Evolutionary conservation across 2,113 vertebrate genomes (phyloP), one percentile per base, ranked within the genome.

Genomic region (Thymallus thymallus): DNA sequence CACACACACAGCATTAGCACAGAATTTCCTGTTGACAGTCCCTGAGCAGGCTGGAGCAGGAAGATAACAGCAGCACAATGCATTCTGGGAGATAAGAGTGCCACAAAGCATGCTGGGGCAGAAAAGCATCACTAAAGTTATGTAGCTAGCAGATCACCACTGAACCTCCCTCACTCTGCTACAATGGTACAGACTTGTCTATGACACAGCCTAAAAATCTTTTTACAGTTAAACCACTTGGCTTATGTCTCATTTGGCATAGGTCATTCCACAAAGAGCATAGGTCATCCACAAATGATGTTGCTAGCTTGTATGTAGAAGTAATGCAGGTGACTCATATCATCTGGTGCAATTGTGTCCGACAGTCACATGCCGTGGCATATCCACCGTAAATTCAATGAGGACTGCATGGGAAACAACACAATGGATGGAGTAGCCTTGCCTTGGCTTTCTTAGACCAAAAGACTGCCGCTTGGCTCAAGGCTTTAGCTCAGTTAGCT

Each of bases 61-160:
- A 74, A 86, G 90, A 91, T 91, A 91, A 89, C 81, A 81, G 79
- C 75, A 56, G 62, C 78, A 89, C 83, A 91, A 89, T 82, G 85
- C 86, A 82, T 88, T 78, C 88, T 87, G 84, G 87, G 87, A 87
- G 88, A 88, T 90, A 86, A 89, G 81, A 85, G 82, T 26, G 3
- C 71, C 56, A 68, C 72, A 68, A 83, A 85, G 87, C 81, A 73
- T 67, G 74, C 72, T 32, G 73, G 71, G 78, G 68, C 69, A 30
- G 48, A 51, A 51, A 51, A 60, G 56, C 56, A 60, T 60, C 2
- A 60, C 56, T 60, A 18, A 51, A 18, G 48, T 51, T 51, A 5
- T 51, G 48, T 51, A 13, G 13, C 48, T 5, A 51, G 48, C 48
- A 51, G 16, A 51, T 18, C 64, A 30, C n/a, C 66, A 23, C 66